These are phyloP conservation scores for Apis dorsata DNA, from an alignment of 1,140 invertebrate genomes.

Conservation along the genomic window DNA sequence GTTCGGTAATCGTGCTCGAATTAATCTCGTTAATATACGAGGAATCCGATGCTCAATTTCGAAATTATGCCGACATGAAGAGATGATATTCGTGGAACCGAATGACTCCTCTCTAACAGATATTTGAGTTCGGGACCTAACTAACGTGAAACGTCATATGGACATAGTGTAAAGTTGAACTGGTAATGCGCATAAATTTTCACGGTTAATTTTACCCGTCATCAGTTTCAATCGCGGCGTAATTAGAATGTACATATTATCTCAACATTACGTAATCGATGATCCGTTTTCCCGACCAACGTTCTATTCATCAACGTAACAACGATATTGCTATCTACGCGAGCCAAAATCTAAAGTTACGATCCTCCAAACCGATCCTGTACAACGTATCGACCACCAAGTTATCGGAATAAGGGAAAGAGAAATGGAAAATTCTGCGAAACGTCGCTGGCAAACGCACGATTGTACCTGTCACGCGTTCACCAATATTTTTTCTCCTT, in stretches of 20 bases:
- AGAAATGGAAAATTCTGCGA: neutral
- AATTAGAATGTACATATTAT: neutral
- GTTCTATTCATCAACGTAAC: neutral
- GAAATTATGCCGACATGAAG: neutral
- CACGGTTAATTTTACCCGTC: neutral
- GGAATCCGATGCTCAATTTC: constrained; percentile 8
- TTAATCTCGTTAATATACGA: neutral
- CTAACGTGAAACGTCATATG: neutral
- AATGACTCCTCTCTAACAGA: neutral
- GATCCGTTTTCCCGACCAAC: too few relatives aligned
- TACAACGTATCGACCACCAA: neutral
- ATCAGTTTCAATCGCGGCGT: neutral
- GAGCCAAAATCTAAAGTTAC: neutral
- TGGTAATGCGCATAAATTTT: neutral
- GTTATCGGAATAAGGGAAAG: neutral
- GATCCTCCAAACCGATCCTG: neutral
- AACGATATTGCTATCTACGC: too few relatives aligned
- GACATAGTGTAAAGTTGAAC: neutral
- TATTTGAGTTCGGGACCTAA: neutral
- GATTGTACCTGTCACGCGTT: neutral
- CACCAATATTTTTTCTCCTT: neutral
- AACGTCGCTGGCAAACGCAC: neutral
- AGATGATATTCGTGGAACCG: neutral
- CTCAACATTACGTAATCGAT: too few relatives aligned
- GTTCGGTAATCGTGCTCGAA: neutral